Percentiles rank a stretch among this genome's conserved stretches.
These are phyloP conservation scores for Liopterus haemorrhoidalis DNA, from an alignment of 2,888 invertebrate genomes.

Conservation along the genomic window DNA sequence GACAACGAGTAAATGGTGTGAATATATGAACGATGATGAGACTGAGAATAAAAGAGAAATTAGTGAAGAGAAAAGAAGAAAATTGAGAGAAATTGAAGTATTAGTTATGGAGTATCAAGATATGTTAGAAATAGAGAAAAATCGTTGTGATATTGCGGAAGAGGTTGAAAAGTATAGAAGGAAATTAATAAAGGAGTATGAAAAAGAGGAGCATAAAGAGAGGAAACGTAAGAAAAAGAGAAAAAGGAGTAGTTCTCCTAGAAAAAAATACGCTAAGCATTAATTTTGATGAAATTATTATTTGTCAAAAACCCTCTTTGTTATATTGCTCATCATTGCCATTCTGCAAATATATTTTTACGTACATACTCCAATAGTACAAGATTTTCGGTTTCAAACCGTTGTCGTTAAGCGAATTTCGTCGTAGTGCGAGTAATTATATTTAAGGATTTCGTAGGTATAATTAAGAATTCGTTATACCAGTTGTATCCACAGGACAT, in stretches of 20 bases:
- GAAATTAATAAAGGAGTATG: slow-evolving; percentile 61
- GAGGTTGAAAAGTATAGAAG: slow-evolving; percentile 81
- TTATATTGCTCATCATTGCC: no score
- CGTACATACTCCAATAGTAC: no score
- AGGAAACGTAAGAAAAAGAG: slow-evolving; percentile 14
- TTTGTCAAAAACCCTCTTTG: no score
- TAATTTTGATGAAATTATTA: no score
- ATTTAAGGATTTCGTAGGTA: no score
- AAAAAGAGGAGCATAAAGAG: slow-evolving; percentile 48
- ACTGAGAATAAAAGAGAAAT: slow-evolving; percentile 42
- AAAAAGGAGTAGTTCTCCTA: slow-evolving; percentile 9
- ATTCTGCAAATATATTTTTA: no score
- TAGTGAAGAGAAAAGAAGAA: slow-evolving; percentile 57
- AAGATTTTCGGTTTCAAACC: no score
- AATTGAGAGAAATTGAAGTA: slow-evolving; percentile 81
- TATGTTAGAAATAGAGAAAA: no score
- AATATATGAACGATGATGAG: slow-evolving; percentile 43
- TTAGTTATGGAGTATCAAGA: slow-evolving; percentile 89
- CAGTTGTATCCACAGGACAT: no score
- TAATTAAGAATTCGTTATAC: no score
- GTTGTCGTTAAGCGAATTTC: no score
- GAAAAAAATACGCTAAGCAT: slow-evolving; percentile 7
- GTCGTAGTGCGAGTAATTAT: no score
- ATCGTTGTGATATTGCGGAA: slow-evolving; percentile 61
- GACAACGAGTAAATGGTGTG: slow-evolving; percentile 78